phyloP scores from a whole-genome alignment of 1,140 invertebrate species.

The Stenopsyche tienmushanensis region DNA sequence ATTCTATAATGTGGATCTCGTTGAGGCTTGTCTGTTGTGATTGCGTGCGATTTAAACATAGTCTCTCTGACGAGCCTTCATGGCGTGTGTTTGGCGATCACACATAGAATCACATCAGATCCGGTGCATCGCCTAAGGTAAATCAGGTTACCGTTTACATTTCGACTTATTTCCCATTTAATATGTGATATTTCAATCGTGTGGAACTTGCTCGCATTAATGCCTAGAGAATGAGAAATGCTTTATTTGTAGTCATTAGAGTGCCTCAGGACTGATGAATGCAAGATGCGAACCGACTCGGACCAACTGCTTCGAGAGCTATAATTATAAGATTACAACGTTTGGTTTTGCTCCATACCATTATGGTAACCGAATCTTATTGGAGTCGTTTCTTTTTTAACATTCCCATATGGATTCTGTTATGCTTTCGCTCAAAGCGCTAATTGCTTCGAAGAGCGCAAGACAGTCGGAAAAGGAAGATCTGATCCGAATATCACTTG shows the following conservation, averaged over 20 bases:
- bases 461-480: background rate
- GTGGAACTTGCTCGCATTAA: slow-evolving; percentile 13
- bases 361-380: background rate
- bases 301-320: background rate
- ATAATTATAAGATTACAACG: slow-evolving; percentile 8
- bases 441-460: background rate
- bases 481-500: too few relatives aligned
- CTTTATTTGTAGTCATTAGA: slow-evolving; percentile 27
- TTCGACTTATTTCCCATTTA: slow-evolving; percentile 13
- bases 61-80: too few relatives aligned
- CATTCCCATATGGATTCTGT: background rate
- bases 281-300: background rate
- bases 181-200: slow-evolving; percentile 26
- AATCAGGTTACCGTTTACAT: slow-evolving; percentile 5
- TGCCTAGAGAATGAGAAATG: background rate
- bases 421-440: background rate
- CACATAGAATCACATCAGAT: too few relatives aligned
- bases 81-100: too few relatives aligned
- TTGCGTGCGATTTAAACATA: too few relatives aligned
- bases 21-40: too few relatives aligned
- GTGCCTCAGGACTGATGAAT: slow-evolving; percentile 1
- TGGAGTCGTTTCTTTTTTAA: background rate
- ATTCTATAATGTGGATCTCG: too few relatives aligned
- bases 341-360: background rate
- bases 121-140: slow-evolving; percentile 3